Percentiles rank a stretch among this genome's conserved stretches.
These are phyloP conservation scores for Silurus aristotelis DNA, from an alignment of 2,797 vertebrate species.

Conservation along the genomic window DNA sequence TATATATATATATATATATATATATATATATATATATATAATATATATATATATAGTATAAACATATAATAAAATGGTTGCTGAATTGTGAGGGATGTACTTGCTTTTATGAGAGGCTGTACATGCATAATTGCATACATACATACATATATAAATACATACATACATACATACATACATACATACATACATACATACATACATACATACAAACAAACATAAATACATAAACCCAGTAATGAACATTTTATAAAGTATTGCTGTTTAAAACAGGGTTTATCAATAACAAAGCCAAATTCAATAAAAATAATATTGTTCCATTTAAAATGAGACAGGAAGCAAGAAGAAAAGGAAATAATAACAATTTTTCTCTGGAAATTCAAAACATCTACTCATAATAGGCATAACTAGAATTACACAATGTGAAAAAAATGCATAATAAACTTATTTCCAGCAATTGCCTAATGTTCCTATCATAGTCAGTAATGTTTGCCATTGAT, in stretches of 20 bases:
- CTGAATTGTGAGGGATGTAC: no score
- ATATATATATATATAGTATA: no score
- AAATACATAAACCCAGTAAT: background rate
- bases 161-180: background rate
- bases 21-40: no score
- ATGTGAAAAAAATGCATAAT: background rate
- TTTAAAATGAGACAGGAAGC: slow-evolving; percentile 7
- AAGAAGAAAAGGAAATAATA: background rate
- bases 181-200: background rate
- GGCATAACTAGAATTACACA: background rate
- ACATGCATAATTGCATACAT: no score
- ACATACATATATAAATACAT: background rate
- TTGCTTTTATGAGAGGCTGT: no score
- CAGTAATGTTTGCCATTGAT: background rate
- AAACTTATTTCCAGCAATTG: background rate
- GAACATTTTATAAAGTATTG: background rate
- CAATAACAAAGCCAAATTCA: background rate
- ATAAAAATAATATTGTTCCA: background rate
- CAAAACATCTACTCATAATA: background rate
- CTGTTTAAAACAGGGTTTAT: background rate
- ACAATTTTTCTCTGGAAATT: background rate
- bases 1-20: no score
- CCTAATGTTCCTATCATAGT: background rate
- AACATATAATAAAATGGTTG: no score
- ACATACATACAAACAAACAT: background rate